Conservation (phyloP, 2,888 invertebrate genomes). For the Macropis europaea region DNA sequence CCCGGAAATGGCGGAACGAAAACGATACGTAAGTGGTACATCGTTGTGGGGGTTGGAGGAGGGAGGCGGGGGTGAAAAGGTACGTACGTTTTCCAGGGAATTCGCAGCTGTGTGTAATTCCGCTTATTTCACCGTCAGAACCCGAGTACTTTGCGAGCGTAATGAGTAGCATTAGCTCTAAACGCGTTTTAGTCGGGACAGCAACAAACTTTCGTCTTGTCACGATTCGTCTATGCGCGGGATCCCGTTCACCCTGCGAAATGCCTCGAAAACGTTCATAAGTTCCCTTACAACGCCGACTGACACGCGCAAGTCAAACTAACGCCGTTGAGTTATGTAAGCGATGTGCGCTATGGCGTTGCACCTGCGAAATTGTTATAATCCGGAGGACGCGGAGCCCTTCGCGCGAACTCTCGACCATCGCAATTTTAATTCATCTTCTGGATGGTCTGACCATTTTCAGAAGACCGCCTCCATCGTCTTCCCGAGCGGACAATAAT, state of each 20-base stretch:
- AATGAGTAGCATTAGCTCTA: conserved; percentile 36
- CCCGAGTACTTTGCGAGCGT: conserved; percentile 28
- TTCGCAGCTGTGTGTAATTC: conserved; percentile 19
- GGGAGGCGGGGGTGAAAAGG: neutral
- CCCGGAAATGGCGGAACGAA: neutral
- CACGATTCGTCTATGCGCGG: conserved; percentile 29
- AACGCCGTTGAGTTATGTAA: too few species aligned
- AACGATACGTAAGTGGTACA: conserved; percentile 4
- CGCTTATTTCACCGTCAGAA: conserved; percentile 11
- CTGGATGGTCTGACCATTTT: too few species aligned
- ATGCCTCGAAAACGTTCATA: neutral
- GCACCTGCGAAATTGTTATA: too few species aligned
- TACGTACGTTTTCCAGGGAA: conserved; percentile 1
- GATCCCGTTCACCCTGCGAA: neutral
- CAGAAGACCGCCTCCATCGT: too few species aligned
- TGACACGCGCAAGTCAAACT: too few species aligned
- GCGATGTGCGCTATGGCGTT: too few species aligned
- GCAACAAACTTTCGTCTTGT: conserved; percentile 52
- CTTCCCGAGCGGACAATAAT: too few species aligned
- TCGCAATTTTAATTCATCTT: too few species aligned
- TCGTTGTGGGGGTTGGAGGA: neutral
- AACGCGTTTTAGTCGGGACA: conserved; percentile 41
- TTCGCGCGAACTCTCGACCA: too few species aligned
- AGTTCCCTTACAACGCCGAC: too few species aligned
- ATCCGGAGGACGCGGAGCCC: too few species aligned